Evolutionary conservation across 2,888 invertebrate genomes (phyloP).

Genomic region (Micropterix aruncella): DNA sequence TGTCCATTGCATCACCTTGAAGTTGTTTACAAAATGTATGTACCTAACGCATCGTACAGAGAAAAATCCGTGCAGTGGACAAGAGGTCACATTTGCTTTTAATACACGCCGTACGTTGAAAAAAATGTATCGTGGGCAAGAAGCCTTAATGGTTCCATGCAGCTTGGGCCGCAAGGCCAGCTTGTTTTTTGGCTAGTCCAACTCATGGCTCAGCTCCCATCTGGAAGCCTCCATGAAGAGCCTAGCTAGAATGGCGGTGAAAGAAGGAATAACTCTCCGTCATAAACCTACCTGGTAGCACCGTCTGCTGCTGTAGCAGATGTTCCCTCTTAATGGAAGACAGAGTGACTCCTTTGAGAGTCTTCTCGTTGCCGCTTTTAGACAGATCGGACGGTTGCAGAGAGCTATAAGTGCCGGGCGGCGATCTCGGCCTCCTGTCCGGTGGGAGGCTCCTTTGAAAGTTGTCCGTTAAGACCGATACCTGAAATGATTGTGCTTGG

Average conservation of each 20-base stretch:
- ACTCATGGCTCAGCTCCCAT: too few relatives aligned
- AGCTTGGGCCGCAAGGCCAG: too few relatives aligned
- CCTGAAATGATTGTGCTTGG: constrained; percentile 19
- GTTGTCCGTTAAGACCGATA: constrained; percentile 31
- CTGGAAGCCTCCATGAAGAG: too few relatives aligned
- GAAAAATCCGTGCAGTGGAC: too few relatives aligned
- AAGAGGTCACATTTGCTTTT: too few relatives aligned
- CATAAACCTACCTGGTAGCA: constrained; percentile 22
- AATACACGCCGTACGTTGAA: too few relatives aligned
- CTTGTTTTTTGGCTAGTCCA: too few relatives aligned
- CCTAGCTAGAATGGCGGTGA: not conserved
- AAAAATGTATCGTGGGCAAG: too few relatives aligned
- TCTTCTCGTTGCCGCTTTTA: not conserved
- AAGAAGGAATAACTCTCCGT: not conserved
- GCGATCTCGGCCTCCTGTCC: constrained; percentile 22
- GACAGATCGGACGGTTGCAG: constrained; percentile 17
- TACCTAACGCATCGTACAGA: too few relatives aligned
- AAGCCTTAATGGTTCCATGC: too few relatives aligned
- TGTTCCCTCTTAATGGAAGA: constrained; percentile 35
- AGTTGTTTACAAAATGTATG: too few relatives aligned
- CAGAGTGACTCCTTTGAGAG: constrained; percentile 25
- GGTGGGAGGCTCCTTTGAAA: constrained; percentile 16
- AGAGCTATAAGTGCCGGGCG: constrained; percentile 26
- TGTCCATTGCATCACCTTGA: too few relatives aligned
- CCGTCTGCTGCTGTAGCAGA: constrained; percentile 22